phyloP scores from a whole-genome alignment of 2,888 invertebrate genomes.

The Agonopterix alstromeriana region DNA sequence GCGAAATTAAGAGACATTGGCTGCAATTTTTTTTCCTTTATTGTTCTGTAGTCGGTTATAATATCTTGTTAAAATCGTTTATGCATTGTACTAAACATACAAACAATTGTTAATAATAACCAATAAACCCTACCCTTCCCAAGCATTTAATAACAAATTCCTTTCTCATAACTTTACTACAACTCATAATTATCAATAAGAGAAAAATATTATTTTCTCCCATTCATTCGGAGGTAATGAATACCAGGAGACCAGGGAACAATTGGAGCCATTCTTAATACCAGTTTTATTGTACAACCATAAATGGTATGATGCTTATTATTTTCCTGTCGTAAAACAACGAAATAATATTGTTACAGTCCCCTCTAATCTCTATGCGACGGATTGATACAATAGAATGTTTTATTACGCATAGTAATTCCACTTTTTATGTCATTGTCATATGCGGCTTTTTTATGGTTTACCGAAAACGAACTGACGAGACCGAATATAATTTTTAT shows the following conservation, averaged over 20 bases:
- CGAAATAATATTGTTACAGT: conserved; percentile 62
- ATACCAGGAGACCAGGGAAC: conserved; percentile 23
- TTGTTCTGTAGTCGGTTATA: no score
- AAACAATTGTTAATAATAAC: no score
- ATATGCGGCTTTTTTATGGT: conserved; percentile 51
- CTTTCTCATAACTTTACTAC: conserved; percentile 2
- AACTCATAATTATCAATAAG: conserved; percentile 1
- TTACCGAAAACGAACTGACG: conserved; percentile 35
- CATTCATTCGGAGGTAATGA: conserved; percentile 4
- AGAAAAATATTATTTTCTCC: conserved; percentile 13
- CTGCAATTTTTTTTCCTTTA: no score
- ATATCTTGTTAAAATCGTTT: no score
- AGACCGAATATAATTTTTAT: conserved; percentile 7
- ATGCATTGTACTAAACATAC: no score
- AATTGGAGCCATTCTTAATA: conserved; percentile 37
- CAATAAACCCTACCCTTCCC: no score
- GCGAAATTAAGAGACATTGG: no score
- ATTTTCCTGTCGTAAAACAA: conserved; percentile 71
- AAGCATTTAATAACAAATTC: conserved; percentile 1
- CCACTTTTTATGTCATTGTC: conserved; percentile 48
- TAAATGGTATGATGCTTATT: conserved; percentile 60
- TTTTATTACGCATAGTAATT: conserved; percentile 65
- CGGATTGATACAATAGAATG: conserved; percentile 45
- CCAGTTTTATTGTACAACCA: conserved; percentile 54
- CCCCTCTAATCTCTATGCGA: conserved; percentile 49